Evolutionary conservation across 2,797 vertebrate species (phyloP).

Genomic region (Sebastes baramenuke): DNA sequence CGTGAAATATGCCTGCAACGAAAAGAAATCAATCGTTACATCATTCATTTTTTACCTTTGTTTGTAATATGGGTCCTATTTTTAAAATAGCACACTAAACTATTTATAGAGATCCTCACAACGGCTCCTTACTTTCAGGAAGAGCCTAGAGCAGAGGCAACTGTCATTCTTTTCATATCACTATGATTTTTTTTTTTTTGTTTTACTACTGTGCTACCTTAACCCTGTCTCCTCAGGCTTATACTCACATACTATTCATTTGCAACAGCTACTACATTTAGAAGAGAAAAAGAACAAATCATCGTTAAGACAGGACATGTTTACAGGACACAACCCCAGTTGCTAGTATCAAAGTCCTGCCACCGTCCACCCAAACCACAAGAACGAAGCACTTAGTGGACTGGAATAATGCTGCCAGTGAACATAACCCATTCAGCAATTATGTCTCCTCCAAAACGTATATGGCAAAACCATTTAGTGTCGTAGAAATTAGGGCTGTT

Average conservation of each 20-base stretch:
- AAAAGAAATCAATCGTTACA: neutral
- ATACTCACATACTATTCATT: neutral
- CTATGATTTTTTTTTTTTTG: neutral
- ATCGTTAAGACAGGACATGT: neutral
- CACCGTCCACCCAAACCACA: neutral
- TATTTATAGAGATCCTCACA: constrained; percentile 45
- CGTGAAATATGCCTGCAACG: neutral
- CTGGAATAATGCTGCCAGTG: neutral
- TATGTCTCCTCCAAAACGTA: no score
- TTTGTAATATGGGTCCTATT: constrained; percentile 21
- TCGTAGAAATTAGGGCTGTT: no score
- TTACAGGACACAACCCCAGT: neutral
- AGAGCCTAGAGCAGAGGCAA: neutral
- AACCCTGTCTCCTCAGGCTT: neutral
- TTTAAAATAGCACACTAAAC: constrained; percentile 37
- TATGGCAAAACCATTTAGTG: no score
- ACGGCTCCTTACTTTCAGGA: neutral
- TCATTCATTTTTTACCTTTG: constrained; percentile 7
- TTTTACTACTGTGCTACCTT: neutral
- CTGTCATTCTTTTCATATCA: constrained; percentile 29
- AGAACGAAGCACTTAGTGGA: neutral
- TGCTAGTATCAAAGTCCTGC: neutral
- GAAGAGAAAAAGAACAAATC: neutral
- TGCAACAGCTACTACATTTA: neutral
- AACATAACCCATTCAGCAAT: no score